Conservation (phyloP, 37 sponge, comb jelly and placozoan species). For the Haliclona indistincta region DNA sequence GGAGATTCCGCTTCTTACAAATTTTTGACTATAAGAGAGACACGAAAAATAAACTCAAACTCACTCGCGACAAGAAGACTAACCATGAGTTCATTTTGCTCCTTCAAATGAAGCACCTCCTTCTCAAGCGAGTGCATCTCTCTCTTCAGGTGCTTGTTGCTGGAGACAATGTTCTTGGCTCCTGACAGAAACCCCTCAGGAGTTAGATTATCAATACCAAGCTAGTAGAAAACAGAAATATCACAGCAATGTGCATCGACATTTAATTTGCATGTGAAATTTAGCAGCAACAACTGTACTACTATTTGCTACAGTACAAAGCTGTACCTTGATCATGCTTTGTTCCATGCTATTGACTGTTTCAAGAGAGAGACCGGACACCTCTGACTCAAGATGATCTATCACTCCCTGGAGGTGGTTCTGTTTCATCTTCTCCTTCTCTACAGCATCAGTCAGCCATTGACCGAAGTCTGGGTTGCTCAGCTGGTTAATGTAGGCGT, state of each 20-base stretch:
- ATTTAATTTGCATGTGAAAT: not conserved
- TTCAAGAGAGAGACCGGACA: conserved; percentile 29
- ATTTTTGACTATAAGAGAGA: not conserved
- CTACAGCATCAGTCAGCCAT: conserved; percentile 53
- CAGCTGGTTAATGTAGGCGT: conserved; percentile 40
- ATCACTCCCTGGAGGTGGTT: conserved; percentile 56
- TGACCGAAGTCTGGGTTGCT: conserved; percentile 11
- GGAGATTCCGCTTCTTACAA: not conserved
- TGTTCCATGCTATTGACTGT: conserved; percentile 56
- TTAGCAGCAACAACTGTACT: not conserved
- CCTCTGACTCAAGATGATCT: conserved; percentile 55
- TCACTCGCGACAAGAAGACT: not conserved
- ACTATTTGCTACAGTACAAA: not conserved
- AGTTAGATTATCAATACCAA: conserved; percentile 64
- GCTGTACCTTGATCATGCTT: conserved; percentile 38
- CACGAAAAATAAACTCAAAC: too few species aligned
- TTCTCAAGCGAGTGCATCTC: conserved; percentile 59
- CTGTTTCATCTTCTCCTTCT: conserved; percentile 71
- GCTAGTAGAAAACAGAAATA: conserved; percentile 16
- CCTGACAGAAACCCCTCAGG: conserved; percentile 71
- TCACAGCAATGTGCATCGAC: not conserved
- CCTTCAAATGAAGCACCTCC: conserved; percentile 33
- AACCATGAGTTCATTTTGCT: conserved; percentile 57
- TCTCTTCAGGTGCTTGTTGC: conserved; percentile 67
- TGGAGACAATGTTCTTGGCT: conserved; percentile 65